Evolutionary conservation across 2,888 invertebrate species (phyloP).

Genomic region (Dione vanillae): DNA sequence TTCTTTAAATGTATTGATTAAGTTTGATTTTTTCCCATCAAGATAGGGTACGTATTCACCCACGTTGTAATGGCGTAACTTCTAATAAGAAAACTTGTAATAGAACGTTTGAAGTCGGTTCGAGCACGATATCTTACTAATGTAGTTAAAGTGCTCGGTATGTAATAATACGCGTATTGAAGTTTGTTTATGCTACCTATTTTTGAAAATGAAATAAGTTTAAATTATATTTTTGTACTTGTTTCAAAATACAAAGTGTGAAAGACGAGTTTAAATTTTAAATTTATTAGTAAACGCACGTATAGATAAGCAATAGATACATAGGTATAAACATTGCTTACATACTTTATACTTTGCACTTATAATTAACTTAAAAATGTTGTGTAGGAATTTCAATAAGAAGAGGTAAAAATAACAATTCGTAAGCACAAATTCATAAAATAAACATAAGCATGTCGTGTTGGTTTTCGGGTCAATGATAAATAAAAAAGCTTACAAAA

Average conservation of each 20-base stretch:
- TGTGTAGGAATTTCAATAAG: too few species aligned
- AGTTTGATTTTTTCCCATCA: slow-evolving; percentile 63
- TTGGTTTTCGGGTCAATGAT: neutral
- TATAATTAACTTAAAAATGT: too few species aligned
- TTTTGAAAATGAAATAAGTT: neutral
- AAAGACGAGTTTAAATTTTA: too few species aligned
- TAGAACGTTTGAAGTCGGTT: slow-evolving; percentile 76
- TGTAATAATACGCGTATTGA: slow-evolving; percentile 46
- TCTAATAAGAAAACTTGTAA: slow-evolving; percentile 83
- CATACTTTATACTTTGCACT: too few species aligned
- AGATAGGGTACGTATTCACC: slow-evolving; percentile 63
- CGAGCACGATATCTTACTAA: slow-evolving; percentile 70
- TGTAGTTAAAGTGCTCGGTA: slow-evolving; percentile 65
- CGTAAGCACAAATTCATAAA: neutral
- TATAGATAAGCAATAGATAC: too few species aligned
- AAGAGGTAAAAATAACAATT: neutral
- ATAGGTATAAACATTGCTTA: too few species aligned
- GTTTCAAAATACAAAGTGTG: too few species aligned
- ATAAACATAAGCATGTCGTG: neutral
- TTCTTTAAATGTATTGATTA: neutral
- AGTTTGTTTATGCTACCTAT: neutral
- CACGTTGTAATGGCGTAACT: slow-evolving; percentile 77
- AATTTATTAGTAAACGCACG: too few species aligned
- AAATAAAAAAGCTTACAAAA: neutral
- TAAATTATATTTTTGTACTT: neutral